phyloP scores from a whole-genome alignment of 1,140 invertebrate species.

The Manduca sexta region DNA sequence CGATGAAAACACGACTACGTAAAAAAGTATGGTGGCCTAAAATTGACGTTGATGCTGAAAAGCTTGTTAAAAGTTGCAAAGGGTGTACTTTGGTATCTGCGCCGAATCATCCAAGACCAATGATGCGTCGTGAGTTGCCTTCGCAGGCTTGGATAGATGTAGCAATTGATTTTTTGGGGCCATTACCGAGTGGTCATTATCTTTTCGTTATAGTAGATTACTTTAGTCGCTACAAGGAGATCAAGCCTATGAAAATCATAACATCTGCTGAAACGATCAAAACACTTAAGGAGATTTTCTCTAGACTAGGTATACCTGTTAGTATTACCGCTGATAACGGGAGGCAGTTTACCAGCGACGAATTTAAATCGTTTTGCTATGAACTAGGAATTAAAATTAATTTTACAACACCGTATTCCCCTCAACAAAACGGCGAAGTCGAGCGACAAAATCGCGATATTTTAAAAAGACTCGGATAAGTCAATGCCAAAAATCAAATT shows the following conservation, averaged over 20 bases:
- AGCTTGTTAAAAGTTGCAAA: constrained; percentile 31
- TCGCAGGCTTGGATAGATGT: constrained; percentile 24
- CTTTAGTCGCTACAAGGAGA: constrained; percentile 23
- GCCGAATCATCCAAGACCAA: constrained; percentile 24
- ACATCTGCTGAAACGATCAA: constrained; percentile 21
- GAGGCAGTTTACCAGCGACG: constrained; percentile 11
- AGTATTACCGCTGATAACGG: constrained; percentile 33
- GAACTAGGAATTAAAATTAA: constrained; percentile 24
- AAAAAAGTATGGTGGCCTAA: constrained; percentile 13
- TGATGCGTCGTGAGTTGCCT: constrained; percentile 29
- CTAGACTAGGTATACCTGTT: constrained; percentile 18
- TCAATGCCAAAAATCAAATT: constrained; percentile 4
- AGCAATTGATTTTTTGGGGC: constrained; percentile 31
- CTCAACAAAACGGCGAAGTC: constrained; percentile 44
- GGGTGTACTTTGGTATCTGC: constrained; percentile 45
- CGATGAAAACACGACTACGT: constrained; percentile 73
- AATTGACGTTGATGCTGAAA: constrained; percentile 67
- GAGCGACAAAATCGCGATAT: constrained; percentile 38
- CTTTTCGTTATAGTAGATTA: constrained; percentile 27
- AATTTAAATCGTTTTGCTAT: constrained; percentile 28
- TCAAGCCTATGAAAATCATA: constrained; percentile 23
- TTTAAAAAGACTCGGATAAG: constrained; percentile 17
- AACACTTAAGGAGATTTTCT: constrained; percentile 22
- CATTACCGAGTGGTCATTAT: constrained; percentile 27
- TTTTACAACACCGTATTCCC: constrained; percentile 33